A percentile compares a stretch with the other conserved stretches of the same genome.
These are phyloP conservation scores for Nemurella pictetii DNA, from an alignment of 2,888 invertebrate genomes.

Conservation along the genomic window DNA sequence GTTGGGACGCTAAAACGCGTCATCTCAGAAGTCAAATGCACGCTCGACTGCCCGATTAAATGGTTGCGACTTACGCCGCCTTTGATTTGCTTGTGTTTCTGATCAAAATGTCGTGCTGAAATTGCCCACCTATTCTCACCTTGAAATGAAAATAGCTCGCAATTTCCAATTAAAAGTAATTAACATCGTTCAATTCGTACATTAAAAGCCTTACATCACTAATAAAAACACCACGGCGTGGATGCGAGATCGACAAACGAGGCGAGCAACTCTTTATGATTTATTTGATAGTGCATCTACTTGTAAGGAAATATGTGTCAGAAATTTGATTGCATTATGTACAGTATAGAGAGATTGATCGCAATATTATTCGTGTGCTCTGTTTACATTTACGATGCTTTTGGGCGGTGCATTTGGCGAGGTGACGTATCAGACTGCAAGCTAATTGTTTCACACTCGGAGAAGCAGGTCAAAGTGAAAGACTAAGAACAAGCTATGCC, in stretches of 20 bases:
- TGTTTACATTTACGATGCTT: not conserved
- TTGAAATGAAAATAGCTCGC: not conserved
- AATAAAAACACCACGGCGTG: not conserved
- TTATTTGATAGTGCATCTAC: not conserved
- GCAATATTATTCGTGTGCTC: not conserved
- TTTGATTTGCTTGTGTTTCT: not conserved
- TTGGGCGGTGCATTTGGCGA: not conserved
- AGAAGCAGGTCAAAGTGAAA: not conserved
- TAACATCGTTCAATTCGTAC: not conserved
- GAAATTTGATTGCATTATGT: not conserved
- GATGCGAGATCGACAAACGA: not conserved
- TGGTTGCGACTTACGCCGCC: not conserved
- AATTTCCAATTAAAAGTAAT: not conserved
- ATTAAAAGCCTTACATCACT: not conserved
- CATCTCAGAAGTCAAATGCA: not conserved
- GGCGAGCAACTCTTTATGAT: not conserved
- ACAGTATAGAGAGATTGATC: not conserved
- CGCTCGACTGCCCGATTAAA: not conserved
- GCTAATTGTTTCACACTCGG: not conserved
- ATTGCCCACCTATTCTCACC: not conserved
- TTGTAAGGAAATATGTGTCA: not conserved
- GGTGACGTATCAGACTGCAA: not conserved
- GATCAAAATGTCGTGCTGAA: not conserved
- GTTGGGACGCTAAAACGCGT: not conserved
- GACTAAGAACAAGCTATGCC: not conserved